phyloP scores from a whole-genome alignment of 2,113 vertebrate species.

The Seriola dumerili region DNA sequence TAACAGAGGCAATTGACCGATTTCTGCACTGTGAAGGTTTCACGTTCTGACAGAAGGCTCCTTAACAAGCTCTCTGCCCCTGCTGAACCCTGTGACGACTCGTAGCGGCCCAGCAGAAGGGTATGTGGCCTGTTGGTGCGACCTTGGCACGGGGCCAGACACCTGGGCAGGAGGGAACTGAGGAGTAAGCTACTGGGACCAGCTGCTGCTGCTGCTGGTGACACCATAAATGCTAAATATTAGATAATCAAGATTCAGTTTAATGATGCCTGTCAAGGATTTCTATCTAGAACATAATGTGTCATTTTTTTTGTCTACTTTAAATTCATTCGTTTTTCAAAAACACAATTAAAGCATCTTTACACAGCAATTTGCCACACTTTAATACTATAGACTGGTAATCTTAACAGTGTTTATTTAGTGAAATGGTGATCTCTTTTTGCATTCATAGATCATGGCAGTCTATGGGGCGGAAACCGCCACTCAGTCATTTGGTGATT shows the following conservation, averaged over 20 bases:
- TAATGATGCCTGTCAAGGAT: background rate
- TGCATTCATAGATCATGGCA: background rate
- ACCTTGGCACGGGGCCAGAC: constrained; percentile 60
- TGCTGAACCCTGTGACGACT: constrained; percentile 42
- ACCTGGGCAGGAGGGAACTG: constrained; percentile 27
- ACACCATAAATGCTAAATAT: constrained; percentile 4
- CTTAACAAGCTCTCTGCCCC: constrained; percentile 60
- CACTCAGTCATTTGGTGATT: background rate
- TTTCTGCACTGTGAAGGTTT: constrained; percentile 37
- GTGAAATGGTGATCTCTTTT: background rate
- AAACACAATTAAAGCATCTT: background rate
- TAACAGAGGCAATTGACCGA: background rate
- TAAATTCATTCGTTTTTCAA: background rate
- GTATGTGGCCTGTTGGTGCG: constrained; percentile 45
- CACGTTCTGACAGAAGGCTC: constrained; percentile 58
- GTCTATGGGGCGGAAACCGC: background rate
- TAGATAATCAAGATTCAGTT: background rate
- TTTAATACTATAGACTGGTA: too few relatives aligned
- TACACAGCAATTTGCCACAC: too few relatives aligned
- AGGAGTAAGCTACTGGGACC: constrained; percentile 20
- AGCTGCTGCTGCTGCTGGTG: constrained; percentile 27
- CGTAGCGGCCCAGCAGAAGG: constrained; percentile 47
- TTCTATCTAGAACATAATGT: background rate
- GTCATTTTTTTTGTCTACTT: background rate
- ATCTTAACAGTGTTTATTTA: background rate